Evolutionary conservation across 2,113 vertebrate species (phyloP), one percentile per base, ranked within the genome.

Genomic region (Natator depressus): DNA sequence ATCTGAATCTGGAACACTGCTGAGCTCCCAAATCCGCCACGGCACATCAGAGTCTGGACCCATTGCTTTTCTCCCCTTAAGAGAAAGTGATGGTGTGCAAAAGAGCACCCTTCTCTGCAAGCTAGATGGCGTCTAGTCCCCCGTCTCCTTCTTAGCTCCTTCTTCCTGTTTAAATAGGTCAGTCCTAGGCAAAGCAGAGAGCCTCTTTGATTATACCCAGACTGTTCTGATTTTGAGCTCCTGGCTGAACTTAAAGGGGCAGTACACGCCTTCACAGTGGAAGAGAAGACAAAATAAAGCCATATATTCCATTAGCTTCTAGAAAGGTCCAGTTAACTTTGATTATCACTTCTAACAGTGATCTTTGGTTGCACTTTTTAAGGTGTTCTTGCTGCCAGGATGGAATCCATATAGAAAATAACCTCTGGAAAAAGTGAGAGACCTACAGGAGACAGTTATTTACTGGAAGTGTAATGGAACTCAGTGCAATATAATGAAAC

Each of bases 231-330:
- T 62, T 62, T 29, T 62, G 57, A 62, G 57, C 57, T 62, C 27
- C 12, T 14, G 57, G 27, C 25, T 11, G 12, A 31, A 13, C 12
- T 62, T 31, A 62, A 31, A 62, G 57, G 27, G 57, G 12, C 13
- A 47, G 12, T 35, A 51, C 25, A 50, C 29, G 5, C 47, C 49
- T 50, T 51, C 49, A 51, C 81, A 89, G 49, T 92, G 38, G 51
- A 88, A 82, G 62, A 94, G 92, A 94, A 91, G 91, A 93, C 31
- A 94, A 94, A 93, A 94, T 81, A 96, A 97, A 42, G 54, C 51
- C 72, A 81, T 53, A 42, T 95, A 89, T 92, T 95, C 89, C 90
- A 96, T 95, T 96, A 96, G 96, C 96, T 96, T 42, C 87, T 93
- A 96, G 89, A 65, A 50, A 97, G 94, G 93, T 47, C 51, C 1